Conservation (phyloP, 2,797 vertebrate species). For the Agapornis canus region DNA sequence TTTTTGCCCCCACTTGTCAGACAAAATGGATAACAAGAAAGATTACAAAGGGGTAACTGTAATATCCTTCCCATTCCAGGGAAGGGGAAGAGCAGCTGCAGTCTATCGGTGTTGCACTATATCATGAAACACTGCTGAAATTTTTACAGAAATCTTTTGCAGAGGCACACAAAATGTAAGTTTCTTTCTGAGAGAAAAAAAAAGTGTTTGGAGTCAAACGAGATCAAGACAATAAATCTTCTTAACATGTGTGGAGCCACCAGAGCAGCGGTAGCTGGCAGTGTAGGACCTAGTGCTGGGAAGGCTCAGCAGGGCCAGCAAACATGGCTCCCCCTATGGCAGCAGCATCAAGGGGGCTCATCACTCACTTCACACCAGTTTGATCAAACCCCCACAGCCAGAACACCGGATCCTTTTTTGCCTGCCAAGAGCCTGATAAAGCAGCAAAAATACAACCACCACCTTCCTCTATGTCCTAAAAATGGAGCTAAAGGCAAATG, state of each 20-base stretch:
- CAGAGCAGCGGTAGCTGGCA: neutral
- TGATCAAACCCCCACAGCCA: neutral
- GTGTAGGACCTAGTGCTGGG: rapidly evolving
- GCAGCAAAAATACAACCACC: neutral
- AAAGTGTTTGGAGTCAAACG: neutral
- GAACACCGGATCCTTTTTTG: neutral
- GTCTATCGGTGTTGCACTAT: neutral
- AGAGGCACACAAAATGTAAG: neutral
- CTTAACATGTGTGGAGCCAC: neutral
- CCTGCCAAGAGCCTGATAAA: neutral
- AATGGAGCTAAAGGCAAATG: neutral
- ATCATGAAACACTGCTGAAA: neutral
- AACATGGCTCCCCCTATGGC: neutral
- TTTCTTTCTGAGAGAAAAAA: neutral
- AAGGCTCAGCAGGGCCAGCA: neutral
- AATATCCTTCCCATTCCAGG: neutral
- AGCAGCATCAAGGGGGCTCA: neutral
- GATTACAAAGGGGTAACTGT: neutral
- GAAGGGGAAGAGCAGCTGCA: neutral
- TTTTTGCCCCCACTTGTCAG: neutral
- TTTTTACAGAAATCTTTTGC: neutral
- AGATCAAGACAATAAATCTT: neutral
- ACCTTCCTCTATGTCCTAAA: neutral
- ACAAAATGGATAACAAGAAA: neutral
- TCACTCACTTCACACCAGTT: neutral